Conservation (phyloP, 1,140 invertebrate species). For the Drosophila melanogaster region DNA sequence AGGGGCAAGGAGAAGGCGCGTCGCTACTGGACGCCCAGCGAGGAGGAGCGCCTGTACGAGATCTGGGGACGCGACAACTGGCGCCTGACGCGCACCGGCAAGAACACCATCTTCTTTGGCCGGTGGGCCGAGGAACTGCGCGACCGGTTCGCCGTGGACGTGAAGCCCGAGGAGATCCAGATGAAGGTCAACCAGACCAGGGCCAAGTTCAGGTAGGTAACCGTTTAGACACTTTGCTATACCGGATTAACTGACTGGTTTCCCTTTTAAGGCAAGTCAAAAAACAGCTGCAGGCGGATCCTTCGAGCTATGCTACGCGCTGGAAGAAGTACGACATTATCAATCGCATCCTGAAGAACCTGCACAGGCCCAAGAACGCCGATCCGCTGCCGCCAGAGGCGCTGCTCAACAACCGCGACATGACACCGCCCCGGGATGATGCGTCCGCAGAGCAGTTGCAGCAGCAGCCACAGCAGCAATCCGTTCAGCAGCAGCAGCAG, state of each 20-base stretch:
- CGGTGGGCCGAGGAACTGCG: constrained; percentile 73
- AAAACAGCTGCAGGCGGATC: constrained; percentile 60
- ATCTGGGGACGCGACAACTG: constrained; percentile 82
- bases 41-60: constrained; percentile 77
- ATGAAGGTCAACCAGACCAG: constrained; percentile 81
- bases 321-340: constrained; percentile 81
- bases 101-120: constrained; percentile 76
- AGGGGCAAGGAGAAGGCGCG: constrained; percentile 72
- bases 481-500: constrained; percentile 35
- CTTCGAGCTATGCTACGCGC: constrained; percentile 51
- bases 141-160: constrained; percentile 69
- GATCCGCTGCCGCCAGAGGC: constrained; percentile 72
- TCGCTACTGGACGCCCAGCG: constrained; percentile 77
- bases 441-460: constrained; percentile 22
- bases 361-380: constrained; percentile 75
- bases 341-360: constrained; percentile 72
- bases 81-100: constrained; percentile 73
- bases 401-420: constrained; percentile 72
- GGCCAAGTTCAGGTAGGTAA: constrained; percentile 72
- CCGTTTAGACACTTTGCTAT: fast-evolving
- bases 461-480: constrained; percentile 25
- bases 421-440: constrained; percentile 65
- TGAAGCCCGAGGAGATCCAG: constrained; percentile 78
- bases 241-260: too few species aligned
- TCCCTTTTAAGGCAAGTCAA: constrained; percentile 58